Evolutionary conservation across 2,113 vertebrate species (phyloP).

Genomic region (Epinephelus cyanopodus): DNA sequence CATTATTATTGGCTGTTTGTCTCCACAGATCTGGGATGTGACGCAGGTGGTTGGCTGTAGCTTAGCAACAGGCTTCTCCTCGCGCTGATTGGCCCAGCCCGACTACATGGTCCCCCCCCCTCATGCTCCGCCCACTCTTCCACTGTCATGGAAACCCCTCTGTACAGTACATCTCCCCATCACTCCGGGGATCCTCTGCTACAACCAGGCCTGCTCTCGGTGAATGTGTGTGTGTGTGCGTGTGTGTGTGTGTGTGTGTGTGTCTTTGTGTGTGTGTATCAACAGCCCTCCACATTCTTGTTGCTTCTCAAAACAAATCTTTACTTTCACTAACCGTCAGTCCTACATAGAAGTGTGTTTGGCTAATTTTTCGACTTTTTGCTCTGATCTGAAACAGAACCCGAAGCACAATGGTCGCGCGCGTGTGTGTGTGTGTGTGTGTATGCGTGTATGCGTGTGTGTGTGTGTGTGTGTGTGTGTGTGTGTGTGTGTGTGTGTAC

Average conservation of each 20-base stretch:
- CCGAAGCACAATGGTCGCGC: conserved; percentile 76
- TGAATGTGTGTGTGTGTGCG: conserved; percentile 12
- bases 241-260: not conserved
- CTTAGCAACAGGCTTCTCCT: conserved; percentile 93
- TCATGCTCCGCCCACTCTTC: conserved; percentile 48
- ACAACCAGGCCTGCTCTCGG: conserved; percentile 39
- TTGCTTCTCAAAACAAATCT: conserved; percentile 31
- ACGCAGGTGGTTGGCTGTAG: conserved; percentile 95
- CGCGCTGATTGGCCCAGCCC: conserved; percentile 85
- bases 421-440: conserved; percentile 15
- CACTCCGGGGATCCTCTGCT: conserved; percentile 49
- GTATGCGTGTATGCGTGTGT: conserved; percentile 23
- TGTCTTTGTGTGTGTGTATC: not conserved
- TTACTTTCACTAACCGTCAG: conserved; percentile 31
- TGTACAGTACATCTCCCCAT: conserved; percentile 64
- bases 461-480: conserved; percentile 18
- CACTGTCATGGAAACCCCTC: conserved; percentile 76
- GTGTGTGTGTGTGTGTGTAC: conserved; percentile 18
- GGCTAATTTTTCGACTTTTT: conserved; percentile 33
- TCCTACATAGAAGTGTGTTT: conserved; percentile 26
- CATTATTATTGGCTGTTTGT: conserved; percentile 47
- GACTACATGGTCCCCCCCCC: conserved; percentile 6
- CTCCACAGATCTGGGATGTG: conserved; percentile 96
- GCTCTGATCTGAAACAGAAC: conserved; percentile 52
- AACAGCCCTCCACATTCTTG: conserved; percentile 14